Base-by-base conservation (phyloP, 2,797 vertebrate species). In the Tolypeutes matacus region DNA sequence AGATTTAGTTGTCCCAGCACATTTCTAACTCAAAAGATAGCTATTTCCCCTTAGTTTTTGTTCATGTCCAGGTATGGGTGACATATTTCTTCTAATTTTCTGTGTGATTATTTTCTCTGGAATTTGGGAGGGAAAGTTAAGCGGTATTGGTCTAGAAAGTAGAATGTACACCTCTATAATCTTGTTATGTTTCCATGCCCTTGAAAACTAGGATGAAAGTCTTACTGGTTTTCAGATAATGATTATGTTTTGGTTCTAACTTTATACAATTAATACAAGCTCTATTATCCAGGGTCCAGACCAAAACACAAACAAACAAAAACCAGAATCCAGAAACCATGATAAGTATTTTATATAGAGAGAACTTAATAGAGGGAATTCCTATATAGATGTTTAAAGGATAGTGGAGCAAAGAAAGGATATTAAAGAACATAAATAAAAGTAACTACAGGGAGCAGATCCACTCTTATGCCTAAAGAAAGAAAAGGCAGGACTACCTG, bases 61-160 rank as follows among this genome's bases (percentile, higher is more conserved):
- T 76, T 64, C 67, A 82, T 7, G 2, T 70, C n/a, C 17, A 85
- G 72, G 31, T 56, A 53, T 51, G 88, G 73, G 60, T 89, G 60
- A 46, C 25, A 94, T 67, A 72, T 93, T 94, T 95, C 39, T 91
- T 70, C 70, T 90, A 34, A 82, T 94, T 93, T 93, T 60, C 36
- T 78, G 27, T 27, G 7, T 95, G 70, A 95, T 75, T 82, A 73
- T 89, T 86, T 94, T 86, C 27, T 62, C 58, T 89, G 70, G 23
- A 89, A 87, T 73, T 77, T 86, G 14, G n/a, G 27, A 94, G 12
- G n/a, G 81, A 87, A 53, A 20, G 29, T 67, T 67, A 94, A 84
- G 75, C 8, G 93, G 49, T 46, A 56, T 93, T 29, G 89, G 51
- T 10, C 23, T n/a, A 25, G 20, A 77, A 5, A 72, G 27, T 39